Conservation (phyloP, 64 coral and sea anemone genomes). For the Trachythela sp. region DNA sequence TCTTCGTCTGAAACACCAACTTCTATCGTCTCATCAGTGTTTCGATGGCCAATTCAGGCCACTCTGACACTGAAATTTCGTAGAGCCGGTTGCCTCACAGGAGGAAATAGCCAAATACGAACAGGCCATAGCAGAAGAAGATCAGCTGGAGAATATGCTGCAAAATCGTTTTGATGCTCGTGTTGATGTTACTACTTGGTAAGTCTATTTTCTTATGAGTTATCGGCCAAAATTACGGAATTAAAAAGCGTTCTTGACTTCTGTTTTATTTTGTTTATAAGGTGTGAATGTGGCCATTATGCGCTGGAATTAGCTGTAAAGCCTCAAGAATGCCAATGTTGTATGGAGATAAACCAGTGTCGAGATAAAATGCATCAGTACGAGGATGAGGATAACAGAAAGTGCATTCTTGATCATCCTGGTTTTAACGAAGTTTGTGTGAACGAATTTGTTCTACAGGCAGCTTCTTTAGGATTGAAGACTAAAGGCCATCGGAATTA, state of each 20-base stretch:
- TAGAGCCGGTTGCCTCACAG: not conserved
- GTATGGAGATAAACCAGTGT: slow-evolving; percentile 24
- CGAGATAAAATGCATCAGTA: not conserved
- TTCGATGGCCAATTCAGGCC: not conserved
- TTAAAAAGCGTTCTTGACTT: too few species aligned
- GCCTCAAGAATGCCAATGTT: slow-evolving; percentile 36
- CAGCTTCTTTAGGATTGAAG: slow-evolving; percentile 9
- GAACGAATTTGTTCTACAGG: slow-evolving; percentile 14
- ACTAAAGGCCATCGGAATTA: not conserved
- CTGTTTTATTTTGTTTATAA: not conserved
- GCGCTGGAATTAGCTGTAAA: not conserved
- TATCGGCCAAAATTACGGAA: too few species aligned
- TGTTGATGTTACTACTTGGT: not conserved
- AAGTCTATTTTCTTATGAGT: not conserved
- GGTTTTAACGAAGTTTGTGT: slow-evolving; percentile 42
- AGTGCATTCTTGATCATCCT: slow-evolving; percentile 25
- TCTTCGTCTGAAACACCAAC: not conserved
- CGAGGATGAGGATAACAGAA: not conserved
- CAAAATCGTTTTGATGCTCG: not conserved
- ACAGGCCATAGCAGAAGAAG: not conserved
- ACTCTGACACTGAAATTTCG: not conserved
- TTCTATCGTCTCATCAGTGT: not conserved
- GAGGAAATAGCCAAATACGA: slow-evolving; percentile 1
- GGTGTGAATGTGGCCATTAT: slow-evolving; percentile 35
- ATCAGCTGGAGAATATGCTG: not conserved